Base-by-base conservation (phyloP, 2,888 invertebrate species). In the Bursaphelenchus okinawaensis region DNA sequence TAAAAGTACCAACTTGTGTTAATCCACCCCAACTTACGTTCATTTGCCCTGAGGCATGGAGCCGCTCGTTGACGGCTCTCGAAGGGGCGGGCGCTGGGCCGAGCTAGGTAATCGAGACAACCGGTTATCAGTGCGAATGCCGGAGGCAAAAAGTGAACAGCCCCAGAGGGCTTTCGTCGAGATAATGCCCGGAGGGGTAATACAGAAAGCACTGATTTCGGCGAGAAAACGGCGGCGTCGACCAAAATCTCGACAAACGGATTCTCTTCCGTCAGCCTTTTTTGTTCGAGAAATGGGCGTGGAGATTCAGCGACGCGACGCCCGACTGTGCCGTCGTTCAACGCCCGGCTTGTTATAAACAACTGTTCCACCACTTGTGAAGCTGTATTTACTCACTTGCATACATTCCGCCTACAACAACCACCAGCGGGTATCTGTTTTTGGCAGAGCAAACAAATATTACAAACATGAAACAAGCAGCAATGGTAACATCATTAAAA, bases 131-230 rank as follows among this genome's bases (percentile, higher is more conserved):
- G 40, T 40, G 40, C 40, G 54, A 54, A 24, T 54, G 54, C 54
- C 26, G 54, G 54, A 54, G 54, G 54, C 54, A 54, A 54, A 26
- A 54, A 54, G 27, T 54, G 54, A 26, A 54, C 23, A 23, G 19
- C 24, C 54, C 24, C 54, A 23, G n/a, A 19, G 27, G 54, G 54
- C 54, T 54, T 54, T 26, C 40, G 40, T 16, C 40, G n/a, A 40
- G 40, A 40, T 40, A 40, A 40, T 40, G 40, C 40, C 40, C 40
- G 40, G 16, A 40, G 40, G 40, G 40, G 12, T n/a, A 1, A n/a
- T 12, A 40, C 16, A 40, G 40, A 40, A 40, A 40, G 40, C 40
- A 40, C 40, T 40, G 40, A 40, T 40, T n/a, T n/a, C 3, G n/a
- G n/a, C n/a, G 1, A 12, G 40, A 40, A 40, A 40, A 40, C 40